phyloP scores from a whole-genome alignment of 2,113 vertebrate genomes.

The Grallaria varia region DNA sequence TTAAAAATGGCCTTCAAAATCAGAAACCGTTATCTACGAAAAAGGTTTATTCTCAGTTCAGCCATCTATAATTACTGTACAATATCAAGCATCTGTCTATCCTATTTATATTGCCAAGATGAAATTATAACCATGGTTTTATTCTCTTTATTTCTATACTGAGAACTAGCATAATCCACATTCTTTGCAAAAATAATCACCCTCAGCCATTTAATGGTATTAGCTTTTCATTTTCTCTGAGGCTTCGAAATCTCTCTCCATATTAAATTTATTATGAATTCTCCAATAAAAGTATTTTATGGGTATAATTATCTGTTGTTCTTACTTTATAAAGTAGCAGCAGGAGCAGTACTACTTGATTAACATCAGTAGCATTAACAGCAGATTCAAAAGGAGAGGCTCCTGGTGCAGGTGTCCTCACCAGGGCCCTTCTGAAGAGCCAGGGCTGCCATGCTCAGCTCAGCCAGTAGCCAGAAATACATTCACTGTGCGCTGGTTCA shows the following conservation, averaged over 20 bases:
- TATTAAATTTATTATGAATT: slow-evolving; percentile 19
- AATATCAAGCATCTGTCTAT: slow-evolving; percentile 71
- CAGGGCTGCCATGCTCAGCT: not conserved
- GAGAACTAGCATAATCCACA: slow-evolving; percentile 39
- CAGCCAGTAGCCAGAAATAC: not conserved
- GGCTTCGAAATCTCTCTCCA: not conserved
- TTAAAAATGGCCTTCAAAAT: slow-evolving; percentile 59
- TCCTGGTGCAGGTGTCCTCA: not conserved
- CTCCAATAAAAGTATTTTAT: not conserved
- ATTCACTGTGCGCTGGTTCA: not conserved
- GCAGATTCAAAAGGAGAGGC: not conserved
- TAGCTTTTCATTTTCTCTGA: slow-evolving; percentile 29
- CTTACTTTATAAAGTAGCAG: not conserved
- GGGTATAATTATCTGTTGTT: not conserved
- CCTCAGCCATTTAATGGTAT: slow-evolving; percentile 33
- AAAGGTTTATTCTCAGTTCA: slow-evolving; percentile 68
- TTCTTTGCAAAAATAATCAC: slow-evolving; percentile 52
- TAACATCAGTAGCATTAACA: not conserved
- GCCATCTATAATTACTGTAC: slow-evolving; percentile 67
- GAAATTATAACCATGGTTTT: slow-evolving; percentile 69
- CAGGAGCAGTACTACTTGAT: not conserved
- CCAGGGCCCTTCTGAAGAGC: not conserved
- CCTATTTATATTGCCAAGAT: slow-evolving; percentile 71
- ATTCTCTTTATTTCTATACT: slow-evolving; percentile 63
- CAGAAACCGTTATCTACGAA: slow-evolving; percentile 60